These are phyloP conservation scores for Notoglanidium macrostoma DNA, from an alignment of 2,797 vertebrate genomes.

Conservation along the genomic window DNA sequence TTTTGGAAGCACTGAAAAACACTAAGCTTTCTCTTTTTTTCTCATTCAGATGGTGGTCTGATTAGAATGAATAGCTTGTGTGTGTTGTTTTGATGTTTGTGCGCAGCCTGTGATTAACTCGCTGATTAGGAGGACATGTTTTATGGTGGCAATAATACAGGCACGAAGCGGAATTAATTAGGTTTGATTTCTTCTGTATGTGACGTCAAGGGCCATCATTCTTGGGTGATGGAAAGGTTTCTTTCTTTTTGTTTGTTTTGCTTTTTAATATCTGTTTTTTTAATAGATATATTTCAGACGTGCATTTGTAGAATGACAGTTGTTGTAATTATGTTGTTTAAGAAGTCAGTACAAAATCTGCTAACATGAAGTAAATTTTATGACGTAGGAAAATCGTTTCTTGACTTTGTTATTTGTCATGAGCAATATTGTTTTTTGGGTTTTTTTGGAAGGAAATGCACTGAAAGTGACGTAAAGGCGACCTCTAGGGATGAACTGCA, in stretches of 20 bases:
- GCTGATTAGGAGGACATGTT: constrained; percentile 71
- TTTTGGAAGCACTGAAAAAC: not conserved
- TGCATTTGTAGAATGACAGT: not conserved
- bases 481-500: too few relatives aligned
- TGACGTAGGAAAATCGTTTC: not conserved
- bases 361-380: not conserved
- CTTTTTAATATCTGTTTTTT: not conserved
- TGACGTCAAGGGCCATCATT: not conserved
- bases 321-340: not conserved
- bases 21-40: not conserved
- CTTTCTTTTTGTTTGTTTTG: not conserved
- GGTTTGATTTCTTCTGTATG: constrained; percentile 72
- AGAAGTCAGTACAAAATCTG: not conserved
- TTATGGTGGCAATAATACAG: constrained; percentile 77
- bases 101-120: constrained; percentile 73
- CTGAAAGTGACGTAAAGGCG: too few relatives aligned
- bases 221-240: not conserved
- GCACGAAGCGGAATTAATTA: constrained; percentile 84
- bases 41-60: constrained; percentile 23
- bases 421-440: not conserved
- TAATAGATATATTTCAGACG: not conserved
- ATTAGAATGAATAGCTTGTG: constrained; percentile 75
- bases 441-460: not conserved
- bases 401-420: not conserved
- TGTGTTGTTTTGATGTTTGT: constrained; percentile 72